These are phyloP conservation scores for Proteles cristata DNA, from an alignment of 2,113 vertebrate genomes.

Conservation along the genomic window DNA sequence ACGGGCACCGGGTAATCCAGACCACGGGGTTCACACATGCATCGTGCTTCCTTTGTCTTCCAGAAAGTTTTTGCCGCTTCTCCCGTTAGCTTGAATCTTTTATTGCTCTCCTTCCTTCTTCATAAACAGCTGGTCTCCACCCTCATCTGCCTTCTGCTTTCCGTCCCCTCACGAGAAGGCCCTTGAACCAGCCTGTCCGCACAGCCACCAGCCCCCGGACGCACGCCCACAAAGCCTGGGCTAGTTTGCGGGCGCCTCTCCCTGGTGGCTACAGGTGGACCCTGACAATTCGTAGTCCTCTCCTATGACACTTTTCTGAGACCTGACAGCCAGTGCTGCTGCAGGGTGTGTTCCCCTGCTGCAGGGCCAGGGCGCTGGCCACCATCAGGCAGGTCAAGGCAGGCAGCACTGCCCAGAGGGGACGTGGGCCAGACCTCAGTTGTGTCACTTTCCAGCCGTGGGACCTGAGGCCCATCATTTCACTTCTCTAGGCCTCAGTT, in stretches of 20 bases:
- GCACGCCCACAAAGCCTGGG: rapidly evolving
- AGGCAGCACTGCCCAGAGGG: background rate
- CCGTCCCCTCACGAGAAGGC: background rate
- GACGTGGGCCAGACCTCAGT: background rate
- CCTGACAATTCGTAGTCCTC: background rate
- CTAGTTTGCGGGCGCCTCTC: background rate
- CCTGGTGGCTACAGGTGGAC: background rate
- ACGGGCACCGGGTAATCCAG: background rate
- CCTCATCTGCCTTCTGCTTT: background rate
- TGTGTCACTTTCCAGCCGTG: background rate
- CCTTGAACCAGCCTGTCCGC: background rate
- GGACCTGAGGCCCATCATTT: background rate
- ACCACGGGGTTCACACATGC: rapidly evolving
- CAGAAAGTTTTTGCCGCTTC: background rate
- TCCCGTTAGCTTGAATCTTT: background rate
- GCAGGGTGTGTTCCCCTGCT: no score
- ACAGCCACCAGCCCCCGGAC: no score
- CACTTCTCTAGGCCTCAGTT: background rate
- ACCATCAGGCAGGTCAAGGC: background rate
- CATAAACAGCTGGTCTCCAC: background rate
- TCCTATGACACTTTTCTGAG: background rate
- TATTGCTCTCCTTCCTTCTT: background rate
- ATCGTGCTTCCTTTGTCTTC: background rate
- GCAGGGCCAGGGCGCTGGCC: rapidly evolving
- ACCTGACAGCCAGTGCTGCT: background rate